phyloP scores from a whole-genome alignment of 1,140 invertebrate genomes.

The Samia ricini region DNA sequence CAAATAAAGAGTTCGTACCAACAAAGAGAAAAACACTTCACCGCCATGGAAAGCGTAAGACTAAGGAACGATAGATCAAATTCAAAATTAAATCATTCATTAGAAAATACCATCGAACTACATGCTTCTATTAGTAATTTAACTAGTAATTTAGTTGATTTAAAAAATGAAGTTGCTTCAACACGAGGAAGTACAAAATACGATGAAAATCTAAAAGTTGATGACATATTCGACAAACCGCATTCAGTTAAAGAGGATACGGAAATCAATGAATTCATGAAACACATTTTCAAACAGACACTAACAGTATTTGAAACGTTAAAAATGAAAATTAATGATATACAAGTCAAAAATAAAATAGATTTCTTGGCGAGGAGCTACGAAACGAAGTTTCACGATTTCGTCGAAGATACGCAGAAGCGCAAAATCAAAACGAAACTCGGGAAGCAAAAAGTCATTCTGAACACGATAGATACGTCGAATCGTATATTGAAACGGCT shows the following conservation, averaged over 20 bases:
- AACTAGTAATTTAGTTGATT: background rate
- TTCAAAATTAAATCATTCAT: background rate
- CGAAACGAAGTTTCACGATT: constrained; percentile 32
- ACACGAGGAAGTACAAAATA: background rate
- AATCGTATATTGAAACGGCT: constrained; percentile 29
- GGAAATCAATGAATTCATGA: constrained; percentile 27
- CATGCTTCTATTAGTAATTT: background rate
- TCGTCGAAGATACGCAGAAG: constrained; percentile 26
- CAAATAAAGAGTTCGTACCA: background rate
- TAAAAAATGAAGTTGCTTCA: background rate
- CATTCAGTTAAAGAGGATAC: constrained; percentile 27
- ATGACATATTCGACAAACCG: background rate
- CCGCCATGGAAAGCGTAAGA: background rate
- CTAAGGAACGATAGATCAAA: background rate
- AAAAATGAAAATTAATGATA: constrained; percentile 20
- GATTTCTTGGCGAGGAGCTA: constrained; percentile 24
- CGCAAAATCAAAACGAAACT: constrained; percentile 37
- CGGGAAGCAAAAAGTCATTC: constrained; percentile 35
- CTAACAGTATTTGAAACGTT: constrained; percentile 33
- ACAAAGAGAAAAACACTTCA: background rate
- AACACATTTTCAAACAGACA: constrained; percentile 31
- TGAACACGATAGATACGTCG: constrained; percentile 38
- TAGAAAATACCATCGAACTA: background rate
- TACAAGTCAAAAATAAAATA: constrained; percentile 19
- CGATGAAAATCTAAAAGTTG: background rate